phyloP scores from a whole-genome alignment of 1,140 invertebrate species.

The Neoseiulus cucumeris region DNA sequence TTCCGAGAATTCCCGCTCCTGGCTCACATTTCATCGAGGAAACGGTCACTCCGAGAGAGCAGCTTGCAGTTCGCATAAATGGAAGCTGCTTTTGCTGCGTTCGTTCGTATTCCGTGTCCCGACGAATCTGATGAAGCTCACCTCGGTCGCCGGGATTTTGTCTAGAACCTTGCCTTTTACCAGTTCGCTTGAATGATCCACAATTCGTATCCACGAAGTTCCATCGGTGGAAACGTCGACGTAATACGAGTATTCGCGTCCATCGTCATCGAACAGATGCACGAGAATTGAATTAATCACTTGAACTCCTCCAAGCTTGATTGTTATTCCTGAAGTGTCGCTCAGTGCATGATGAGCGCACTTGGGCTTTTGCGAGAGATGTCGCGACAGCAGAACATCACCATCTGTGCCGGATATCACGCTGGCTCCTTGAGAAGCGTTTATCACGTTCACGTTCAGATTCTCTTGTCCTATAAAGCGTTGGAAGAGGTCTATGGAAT shows the following conservation, averaged over 20 bases:
- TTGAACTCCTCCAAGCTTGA: neutral
- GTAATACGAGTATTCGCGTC: neutral
- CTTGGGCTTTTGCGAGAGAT: neutral
- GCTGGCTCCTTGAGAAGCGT: neutral
- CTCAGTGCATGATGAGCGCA: neutral
- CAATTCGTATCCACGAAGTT: neutral
- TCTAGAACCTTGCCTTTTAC: neutral
- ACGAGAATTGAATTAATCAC: neutral
- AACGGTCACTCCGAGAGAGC: neutral
- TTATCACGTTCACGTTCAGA: neutral
- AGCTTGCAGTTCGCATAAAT: neutral
- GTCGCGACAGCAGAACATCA: neutral
- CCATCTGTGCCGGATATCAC: neutral
- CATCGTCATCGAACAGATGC: neutral
- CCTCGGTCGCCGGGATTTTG: neutral
- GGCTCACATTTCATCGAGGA: too few relatives aligned
- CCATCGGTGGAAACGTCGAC: neutral
- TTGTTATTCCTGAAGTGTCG: neutral
- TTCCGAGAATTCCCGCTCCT: too few relatives aligned
- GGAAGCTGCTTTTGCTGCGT: neutral
- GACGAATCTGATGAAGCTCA: neutral
- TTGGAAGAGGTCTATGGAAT: neutral
- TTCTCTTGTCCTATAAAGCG: neutral
- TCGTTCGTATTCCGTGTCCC: constrained; percentile 2
- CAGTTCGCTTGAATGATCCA: neutral